These are phyloP conservation scores for Cheumatopsyche charites DNA, from an alignment of 1,140 invertebrate species.

Conservation along the genomic window DNA sequence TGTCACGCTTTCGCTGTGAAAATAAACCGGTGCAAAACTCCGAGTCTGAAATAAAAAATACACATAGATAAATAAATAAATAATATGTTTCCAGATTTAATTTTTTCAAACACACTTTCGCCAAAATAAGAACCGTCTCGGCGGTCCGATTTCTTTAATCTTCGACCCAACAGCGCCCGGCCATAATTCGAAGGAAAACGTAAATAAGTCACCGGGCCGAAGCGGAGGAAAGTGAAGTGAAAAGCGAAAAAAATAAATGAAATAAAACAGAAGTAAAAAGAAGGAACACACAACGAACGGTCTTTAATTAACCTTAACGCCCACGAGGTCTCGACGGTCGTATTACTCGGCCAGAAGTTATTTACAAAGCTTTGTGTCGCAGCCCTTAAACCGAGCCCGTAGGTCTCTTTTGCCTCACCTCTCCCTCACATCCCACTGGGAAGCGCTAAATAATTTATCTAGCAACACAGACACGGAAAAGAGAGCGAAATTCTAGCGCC, in stretches of 20 bases:
- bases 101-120: no score
- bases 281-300: slow-evolving; percentile 3
- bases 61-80: no score
- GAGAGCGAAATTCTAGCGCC: neutral
- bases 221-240: neutral
- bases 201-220: no score
- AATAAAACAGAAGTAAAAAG: neutral
- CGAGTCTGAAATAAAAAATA: no score
- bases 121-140: no score
- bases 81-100: no score
- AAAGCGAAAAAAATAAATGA: slow-evolving; percentile 5
- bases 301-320: slow-evolving; percentile 19
- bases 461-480: slow-evolving; percentile 20
- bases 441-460: slow-evolving; percentile 42
- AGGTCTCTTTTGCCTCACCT: slow-evolving; percentile 23
- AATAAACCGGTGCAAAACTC: no score
- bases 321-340: slow-evolving; percentile 4
- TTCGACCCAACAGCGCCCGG: no score
- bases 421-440: slow-evolving; percentile 5
- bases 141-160: no score
- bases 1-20: no score
- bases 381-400: slow-evolving; percentile 25
- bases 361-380: slow-evolving; percentile 33
- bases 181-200: no score
- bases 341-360: slow-evolving; percentile 21